These are phyloP conservation scores for Galeopterus variegatus DNA, from an alignment of 2,113 vertebrate species.

Conservation along the genomic window DNA sequence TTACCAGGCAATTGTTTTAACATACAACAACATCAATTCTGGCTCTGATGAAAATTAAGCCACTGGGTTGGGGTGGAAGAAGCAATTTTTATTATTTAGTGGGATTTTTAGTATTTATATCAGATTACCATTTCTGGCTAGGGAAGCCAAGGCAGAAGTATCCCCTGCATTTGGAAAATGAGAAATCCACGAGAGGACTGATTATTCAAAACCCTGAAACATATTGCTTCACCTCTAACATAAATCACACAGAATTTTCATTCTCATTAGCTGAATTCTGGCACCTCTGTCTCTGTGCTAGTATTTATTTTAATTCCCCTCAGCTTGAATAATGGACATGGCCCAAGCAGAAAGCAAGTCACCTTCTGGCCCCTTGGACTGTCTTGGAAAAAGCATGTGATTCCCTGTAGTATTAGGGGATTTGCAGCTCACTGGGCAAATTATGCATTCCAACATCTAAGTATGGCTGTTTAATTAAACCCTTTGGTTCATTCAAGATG, in stretches of 20 bases:
- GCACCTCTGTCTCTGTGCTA: not conserved
- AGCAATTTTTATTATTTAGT: not conserved
- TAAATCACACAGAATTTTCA: not conserved
- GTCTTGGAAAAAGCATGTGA: slow-evolving; percentile 1
- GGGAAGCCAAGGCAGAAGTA: not conserved
- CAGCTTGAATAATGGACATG: slow-evolving; percentile 52
- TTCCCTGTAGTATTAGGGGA: slow-evolving; percentile 62
- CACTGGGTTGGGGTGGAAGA: not conserved
- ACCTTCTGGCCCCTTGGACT: slow-evolving; percentile 38
- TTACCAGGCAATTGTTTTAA: not conserved
- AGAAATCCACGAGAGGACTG: slow-evolving; percentile 14
- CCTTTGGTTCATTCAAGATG: slow-evolving; percentile 71
- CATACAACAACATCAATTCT: fast-evolving
- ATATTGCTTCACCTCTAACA: slow-evolving; percentile 15
- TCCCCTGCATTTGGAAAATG: slow-evolving; percentile 60
- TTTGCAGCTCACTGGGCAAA: slow-evolving; percentile 76
- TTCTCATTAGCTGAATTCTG: slow-evolving; percentile 51
- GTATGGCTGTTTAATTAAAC: slow-evolving; percentile 78
- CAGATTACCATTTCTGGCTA: slow-evolving; percentile 25
- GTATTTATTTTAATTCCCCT: slow-evolving; percentile 43
- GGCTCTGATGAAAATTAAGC: not conserved
- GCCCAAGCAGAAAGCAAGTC: slow-evolving; percentile 7
- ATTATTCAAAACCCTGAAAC: slow-evolving; percentile 35
- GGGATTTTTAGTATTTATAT: not conserved
- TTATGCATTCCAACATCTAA: slow-evolving; percentile 68